These are phyloP conservation scores for Incurvaria masculella DNA, from an alignment of 2,888 invertebrate genomes.

Conservation along the genomic window DNA sequence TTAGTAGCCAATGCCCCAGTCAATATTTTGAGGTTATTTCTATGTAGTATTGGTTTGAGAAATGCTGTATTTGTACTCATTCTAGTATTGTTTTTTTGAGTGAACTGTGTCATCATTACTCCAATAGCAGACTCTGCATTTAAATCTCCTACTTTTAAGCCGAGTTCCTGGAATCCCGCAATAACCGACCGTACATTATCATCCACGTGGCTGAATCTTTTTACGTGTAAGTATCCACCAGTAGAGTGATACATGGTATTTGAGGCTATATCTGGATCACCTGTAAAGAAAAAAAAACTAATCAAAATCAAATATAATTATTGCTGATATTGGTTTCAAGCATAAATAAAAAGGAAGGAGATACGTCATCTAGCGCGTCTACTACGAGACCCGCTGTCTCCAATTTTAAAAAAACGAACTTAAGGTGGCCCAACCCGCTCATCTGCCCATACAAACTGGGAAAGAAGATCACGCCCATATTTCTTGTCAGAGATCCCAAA, in stretches of 20 bases:
- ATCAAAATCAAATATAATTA: no score
- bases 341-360: no score
- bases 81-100: slow-evolving; percentile 41
- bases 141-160: slow-evolving; percentile 39
- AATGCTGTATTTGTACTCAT: slow-evolving; percentile 45
- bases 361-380: no score
- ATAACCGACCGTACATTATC: slow-evolving; percentile 39
- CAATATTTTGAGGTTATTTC: slow-evolving; percentile 39
- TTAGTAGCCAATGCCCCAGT: slow-evolving; percentile 42
- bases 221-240: slow-evolving; percentile 45
- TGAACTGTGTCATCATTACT: slow-evolving; percentile 41
- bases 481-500: no score
- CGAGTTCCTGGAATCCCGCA: slow-evolving; percentile 41
- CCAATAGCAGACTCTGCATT: slow-evolving; percentile 45
- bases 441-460: no score
- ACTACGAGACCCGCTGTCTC: no score
- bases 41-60: slow-evolving; percentile 36
- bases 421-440: no score
- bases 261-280: slow-evolving; percentile 46
- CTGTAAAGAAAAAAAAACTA: slow-evolving; percentile 24
- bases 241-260: slow-evolving; percentile 46
- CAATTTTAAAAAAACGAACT: no score
- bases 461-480: no score
- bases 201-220: slow-evolving; percentile 42
- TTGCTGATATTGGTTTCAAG: no score